Percentiles rank a stretch among this genome's conserved stretches.
Conservation (phyloP, 2,888 invertebrate species). For the Drosophila sordidula region DNA sequence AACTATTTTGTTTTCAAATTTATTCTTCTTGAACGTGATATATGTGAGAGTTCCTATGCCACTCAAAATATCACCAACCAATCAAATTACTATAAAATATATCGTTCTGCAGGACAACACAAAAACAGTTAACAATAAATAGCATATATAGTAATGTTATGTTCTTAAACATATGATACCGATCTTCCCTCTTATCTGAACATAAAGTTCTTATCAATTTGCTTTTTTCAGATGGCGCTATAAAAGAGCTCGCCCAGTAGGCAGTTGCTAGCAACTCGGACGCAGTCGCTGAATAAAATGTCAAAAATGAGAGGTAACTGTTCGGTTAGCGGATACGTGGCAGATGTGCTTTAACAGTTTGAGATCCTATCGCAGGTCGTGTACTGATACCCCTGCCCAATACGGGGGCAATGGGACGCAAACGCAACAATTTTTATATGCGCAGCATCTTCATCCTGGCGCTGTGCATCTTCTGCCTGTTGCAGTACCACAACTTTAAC, state of each 20-base stretch:
- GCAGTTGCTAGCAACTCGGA: slow-evolving; percentile 41
- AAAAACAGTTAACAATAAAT: too few relatives aligned
- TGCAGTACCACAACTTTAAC: slow-evolving; percentile 85
- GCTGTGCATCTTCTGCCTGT: slow-evolving; percentile 83
- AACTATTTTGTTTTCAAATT: too few relatives aligned
- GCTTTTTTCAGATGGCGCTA: slow-evolving; percentile 51
- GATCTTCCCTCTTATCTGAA: not conserved
- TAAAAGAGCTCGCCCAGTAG: slow-evolving; percentile 43
- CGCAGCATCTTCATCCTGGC: slow-evolving; percentile 83
- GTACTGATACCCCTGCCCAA: slow-evolving; percentile 85
- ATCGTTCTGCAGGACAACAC: too few relatives aligned
- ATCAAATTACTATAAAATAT: too few relatives aligned
- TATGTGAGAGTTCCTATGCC: too few relatives aligned
- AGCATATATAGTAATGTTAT: too few relatives aligned
- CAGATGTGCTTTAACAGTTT: not conserved
- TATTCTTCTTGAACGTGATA: too few relatives aligned
- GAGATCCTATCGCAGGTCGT: slow-evolving; percentile 54
- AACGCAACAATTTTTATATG: slow-evolving; percentile 84
- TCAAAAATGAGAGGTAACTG: slow-evolving; percentile 71
- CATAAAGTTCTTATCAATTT: not conserved
- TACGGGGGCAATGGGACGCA: slow-evolving; percentile 84
- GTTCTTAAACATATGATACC: too few relatives aligned
- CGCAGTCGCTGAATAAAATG: slow-evolving; percentile 42
- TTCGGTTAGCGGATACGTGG: too few relatives aligned
- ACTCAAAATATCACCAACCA: too few relatives aligned